Conservation (phyloP, 2,888 invertebrate species). For the Troilus luridus region DNA sequence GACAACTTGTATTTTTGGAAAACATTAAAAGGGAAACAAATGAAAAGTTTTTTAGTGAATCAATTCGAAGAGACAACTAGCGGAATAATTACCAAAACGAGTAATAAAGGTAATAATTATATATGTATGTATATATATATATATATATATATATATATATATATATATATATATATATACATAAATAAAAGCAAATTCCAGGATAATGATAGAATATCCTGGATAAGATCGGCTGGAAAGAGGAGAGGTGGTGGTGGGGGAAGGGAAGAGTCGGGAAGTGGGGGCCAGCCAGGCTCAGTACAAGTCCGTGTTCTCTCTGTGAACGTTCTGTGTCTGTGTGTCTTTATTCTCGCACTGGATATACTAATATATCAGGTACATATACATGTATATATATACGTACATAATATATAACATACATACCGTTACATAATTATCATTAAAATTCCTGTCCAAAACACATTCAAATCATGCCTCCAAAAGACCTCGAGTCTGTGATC, state of each 20-base stretch:
- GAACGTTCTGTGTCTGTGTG: slow-evolving; percentile 17
- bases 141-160: no score
- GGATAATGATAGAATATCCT: not conserved
- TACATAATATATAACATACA: not conserved
- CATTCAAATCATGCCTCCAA: not conserved
- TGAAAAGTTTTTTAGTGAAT: no score
- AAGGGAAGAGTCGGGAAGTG: not conserved
- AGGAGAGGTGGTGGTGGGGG: not conserved
- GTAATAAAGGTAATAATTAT: no score
- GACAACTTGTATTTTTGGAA: no score
- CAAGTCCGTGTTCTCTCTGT: not conserved
- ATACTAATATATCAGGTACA: slow-evolving; percentile 38
- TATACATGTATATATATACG: not conserved
- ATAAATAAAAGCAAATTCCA: not conserved
- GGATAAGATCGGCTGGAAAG: not conserved
- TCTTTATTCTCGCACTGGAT: slow-evolving; percentile 38
- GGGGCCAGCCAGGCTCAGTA: not conserved
- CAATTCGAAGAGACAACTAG: no score
- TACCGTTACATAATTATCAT: not conserved
- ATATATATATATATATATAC: no score
- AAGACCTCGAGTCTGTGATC: not conserved
- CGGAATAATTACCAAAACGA: no score
- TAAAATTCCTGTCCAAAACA: not conserved
- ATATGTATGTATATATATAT: no score
- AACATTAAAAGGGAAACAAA: no score